These are phyloP conservation scores for Eremophila alpestris DNA, from an alignment of 2,797 vertebrate genomes.

Conservation along the genomic window DNA sequence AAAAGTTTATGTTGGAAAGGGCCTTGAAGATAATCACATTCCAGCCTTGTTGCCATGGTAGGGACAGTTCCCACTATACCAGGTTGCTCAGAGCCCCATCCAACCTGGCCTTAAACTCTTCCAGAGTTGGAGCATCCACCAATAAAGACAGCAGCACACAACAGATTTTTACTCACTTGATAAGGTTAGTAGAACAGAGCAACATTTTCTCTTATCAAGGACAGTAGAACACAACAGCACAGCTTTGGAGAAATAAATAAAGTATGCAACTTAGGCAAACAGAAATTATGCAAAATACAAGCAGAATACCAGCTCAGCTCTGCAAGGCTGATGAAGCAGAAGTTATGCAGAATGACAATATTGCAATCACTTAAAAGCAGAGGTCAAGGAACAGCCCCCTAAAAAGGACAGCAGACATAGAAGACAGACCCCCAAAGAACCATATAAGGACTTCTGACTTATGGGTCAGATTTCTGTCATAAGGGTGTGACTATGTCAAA, in stretches of 20 bases:
- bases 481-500: too few relatives aligned
- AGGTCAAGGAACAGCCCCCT: not conserved
- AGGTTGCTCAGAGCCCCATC: not conserved
- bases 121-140: not conserved
- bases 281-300: not conserved
- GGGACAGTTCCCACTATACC: not conserved
- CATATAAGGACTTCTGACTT: not conserved
- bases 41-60: accelerated
- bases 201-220: not conserved
- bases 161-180: not conserved
- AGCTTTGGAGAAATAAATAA: not conserved
- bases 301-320: not conserved
- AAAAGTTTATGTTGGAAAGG: not conserved
- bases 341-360: accelerated
- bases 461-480: not conserved
- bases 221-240: not conserved
- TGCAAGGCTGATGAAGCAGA: not conserved
- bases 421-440: not conserved
- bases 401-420: not conserved
- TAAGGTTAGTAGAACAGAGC: not conserved
- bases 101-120: not conserved
- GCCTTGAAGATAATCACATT: not conserved
- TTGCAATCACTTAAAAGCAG: not conserved
- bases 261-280: not conserved
- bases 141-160: not conserved